Percentiles rank a stretch among this genome's conserved stretches.
Conservation (phyloP, 2,888 invertebrate species). For the Chrysolina americana region DNA sequence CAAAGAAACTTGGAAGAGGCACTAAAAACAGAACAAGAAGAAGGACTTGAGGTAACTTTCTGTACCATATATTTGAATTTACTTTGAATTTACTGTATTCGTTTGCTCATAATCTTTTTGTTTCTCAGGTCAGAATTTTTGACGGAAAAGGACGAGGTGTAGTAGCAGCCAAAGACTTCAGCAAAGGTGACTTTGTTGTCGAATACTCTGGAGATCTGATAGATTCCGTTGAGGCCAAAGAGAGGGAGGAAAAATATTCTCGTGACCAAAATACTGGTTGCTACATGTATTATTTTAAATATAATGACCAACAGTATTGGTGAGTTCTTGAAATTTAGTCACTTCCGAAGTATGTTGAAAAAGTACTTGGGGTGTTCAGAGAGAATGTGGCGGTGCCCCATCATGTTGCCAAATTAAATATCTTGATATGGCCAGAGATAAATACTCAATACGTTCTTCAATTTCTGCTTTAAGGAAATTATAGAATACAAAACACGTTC, state of each 20-base stretch:
- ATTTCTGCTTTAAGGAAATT: too few relatives aligned
- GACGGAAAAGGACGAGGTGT: constrained; percentile 94
- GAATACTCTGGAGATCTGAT: constrained; percentile 97
- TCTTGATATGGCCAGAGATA: too few relatives aligned
- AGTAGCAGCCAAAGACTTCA: constrained; percentile 84
- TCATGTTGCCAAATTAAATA: too few relatives aligned
- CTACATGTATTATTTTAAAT: constrained; percentile 99
- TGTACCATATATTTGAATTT: too few relatives aligned
- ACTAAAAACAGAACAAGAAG: constrained; percentile 83
- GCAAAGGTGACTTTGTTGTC: constrained; percentile 94
- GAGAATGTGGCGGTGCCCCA: too few relatives aligned
- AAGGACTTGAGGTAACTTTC: constrained; percentile 82
- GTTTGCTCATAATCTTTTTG: background rate
- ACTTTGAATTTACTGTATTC: too few relatives aligned
- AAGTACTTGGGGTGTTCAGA: too few relatives aligned
- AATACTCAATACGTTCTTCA: too few relatives aligned
- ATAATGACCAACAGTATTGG: constrained; percentile 94
- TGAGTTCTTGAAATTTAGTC: constrained; percentile 70
- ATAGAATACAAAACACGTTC: too few relatives aligned
- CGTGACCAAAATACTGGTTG: constrained; percentile 92
- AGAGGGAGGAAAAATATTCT: constrained; percentile 87
- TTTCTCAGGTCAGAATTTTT: constrained; percentile 79
- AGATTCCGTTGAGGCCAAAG: constrained; percentile 84
- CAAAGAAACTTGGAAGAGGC: constrained; percentile 85
- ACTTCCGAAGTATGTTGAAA: background rate